Evolutionary conservation across 2,888 invertebrate species (phyloP).

Genomic region (Gnatocerus cornutus): DNA sequence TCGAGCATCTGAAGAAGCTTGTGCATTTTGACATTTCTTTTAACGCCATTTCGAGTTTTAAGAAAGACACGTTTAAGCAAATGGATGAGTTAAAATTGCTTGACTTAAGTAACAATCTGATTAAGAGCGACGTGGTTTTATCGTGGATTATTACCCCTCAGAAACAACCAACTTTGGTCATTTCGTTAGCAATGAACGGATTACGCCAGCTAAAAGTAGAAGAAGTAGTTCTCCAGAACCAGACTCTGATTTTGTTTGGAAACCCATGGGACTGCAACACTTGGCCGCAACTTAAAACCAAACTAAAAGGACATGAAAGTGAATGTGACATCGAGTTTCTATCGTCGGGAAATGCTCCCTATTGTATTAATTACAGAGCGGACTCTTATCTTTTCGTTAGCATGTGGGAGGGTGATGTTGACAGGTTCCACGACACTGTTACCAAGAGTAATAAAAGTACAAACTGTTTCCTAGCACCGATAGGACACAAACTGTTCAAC

Average conservation of each 20-base stretch:
- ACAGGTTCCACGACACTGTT: conserved; percentile 9
- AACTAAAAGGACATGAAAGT: neutral
- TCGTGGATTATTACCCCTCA: neutral
- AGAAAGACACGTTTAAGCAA: neutral
- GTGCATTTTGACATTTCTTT: conserved; percentile 10
- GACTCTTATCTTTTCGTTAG: neutral
- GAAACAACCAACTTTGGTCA: neutral
- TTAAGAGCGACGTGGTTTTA: neutral
- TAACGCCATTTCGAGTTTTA: conserved; percentile 7
- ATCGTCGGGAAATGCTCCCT: neutral
- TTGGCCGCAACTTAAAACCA: neutral
- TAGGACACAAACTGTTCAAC: neutral
- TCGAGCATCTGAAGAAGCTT: conserved; percentile 2
- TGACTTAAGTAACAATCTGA: conserved; percentile 29
- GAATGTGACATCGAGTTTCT: conserved; percentile 3
- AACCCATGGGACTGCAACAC: conserved; percentile 26
- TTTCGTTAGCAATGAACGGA: conserved; percentile 19
- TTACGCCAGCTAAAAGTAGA: neutral
- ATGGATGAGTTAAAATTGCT: conserved; percentile 8
- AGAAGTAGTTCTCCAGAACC: neutral
- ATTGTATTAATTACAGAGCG: conserved; percentile 8
- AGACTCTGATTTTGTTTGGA: conserved; percentile 11
- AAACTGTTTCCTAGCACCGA: neutral
- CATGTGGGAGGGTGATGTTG: neutral
- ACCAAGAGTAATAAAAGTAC: neutral